These are phyloP conservation scores for Pangasius macronema DNA, from an alignment of 2,797 vertebrate species.

Conservation along the genomic window DNA sequence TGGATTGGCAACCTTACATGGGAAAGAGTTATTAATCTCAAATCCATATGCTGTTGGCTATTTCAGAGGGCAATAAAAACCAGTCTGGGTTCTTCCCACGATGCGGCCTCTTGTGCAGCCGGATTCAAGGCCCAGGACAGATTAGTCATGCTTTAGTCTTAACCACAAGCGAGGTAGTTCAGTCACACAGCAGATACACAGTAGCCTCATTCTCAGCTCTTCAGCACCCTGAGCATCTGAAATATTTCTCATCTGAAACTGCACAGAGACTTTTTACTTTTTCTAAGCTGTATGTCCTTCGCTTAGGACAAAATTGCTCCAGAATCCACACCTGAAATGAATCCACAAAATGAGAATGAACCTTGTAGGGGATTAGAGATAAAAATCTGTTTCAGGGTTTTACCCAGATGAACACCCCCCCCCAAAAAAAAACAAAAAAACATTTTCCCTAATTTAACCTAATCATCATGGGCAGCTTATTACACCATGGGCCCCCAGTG, in stretches of 20 bases:
- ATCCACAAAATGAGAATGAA: neutral
- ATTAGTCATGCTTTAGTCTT: constrained; percentile 29
- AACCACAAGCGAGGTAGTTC: constrained; percentile 20
- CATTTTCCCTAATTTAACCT: neutral
- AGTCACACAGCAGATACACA: neutral
- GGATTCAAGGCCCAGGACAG: constrained; percentile 17
- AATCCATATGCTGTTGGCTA: constrained; percentile 52
- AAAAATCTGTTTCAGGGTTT: neutral
- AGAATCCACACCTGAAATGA: neutral
- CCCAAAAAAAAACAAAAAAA: neutral
- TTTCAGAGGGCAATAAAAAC: constrained; percentile 53
- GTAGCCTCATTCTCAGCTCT: neutral
- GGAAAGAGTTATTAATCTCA: constrained; percentile 48
- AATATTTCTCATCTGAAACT: constrained; percentile 1
- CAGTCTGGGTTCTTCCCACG: constrained; percentile 46
- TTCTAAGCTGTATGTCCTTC: neutral
- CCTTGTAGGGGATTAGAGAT: neutral
- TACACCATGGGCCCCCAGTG: neutral
- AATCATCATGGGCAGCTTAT: constrained; percentile 7
- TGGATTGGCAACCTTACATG: constrained; percentile 43
- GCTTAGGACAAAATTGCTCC: neutral
- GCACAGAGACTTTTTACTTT: neutral
- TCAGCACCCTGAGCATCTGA: neutral
- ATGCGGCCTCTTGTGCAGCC: constrained; percentile 23
- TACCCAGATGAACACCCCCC: no score